These are phyloP conservation scores for Drosophila incognita DNA, from an alignment of 2,888 invertebrate species.

Conservation along the genomic window DNA sequence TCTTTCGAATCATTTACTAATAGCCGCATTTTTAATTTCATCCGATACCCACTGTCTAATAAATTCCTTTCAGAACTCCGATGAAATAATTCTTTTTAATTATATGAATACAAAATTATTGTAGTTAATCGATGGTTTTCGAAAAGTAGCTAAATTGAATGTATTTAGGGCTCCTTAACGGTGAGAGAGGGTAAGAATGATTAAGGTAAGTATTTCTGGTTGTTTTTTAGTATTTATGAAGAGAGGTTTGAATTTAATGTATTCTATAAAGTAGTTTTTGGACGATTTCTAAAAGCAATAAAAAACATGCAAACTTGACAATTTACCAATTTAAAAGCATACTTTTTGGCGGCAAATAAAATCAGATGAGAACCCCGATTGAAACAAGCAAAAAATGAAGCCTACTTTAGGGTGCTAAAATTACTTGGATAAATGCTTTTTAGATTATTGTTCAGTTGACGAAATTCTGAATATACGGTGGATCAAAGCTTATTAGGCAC, in stretches of 20 bases:
- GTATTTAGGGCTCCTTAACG: neutral
- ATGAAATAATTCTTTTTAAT: neutral
- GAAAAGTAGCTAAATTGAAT: neutral
- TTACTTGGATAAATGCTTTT: no score
- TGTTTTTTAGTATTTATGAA: neutral
- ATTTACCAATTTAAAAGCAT: neutral
- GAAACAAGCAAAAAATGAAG: neutral
- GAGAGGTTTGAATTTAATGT: neutral
- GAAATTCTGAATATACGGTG: neutral
- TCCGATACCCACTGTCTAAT: neutral
- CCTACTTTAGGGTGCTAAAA: neutral
- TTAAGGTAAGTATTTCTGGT: neutral
- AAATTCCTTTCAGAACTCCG: constrained; percentile 2
- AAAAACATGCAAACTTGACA: neutral
- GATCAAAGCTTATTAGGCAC: no score
- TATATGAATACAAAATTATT: neutral
- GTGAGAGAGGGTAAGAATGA: neutral
- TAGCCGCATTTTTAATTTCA: neutral
- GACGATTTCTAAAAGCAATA: neutral
- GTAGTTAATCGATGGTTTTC: neutral
- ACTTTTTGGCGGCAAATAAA: neutral
- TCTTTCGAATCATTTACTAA: neutral
- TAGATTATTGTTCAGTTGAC: neutral
- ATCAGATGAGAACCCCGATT: neutral
- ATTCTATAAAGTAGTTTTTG: neutral